Evolutionary conservation across 2,113 vertebrate species (phyloP).

Genomic region (Scolopax mira): DNA sequence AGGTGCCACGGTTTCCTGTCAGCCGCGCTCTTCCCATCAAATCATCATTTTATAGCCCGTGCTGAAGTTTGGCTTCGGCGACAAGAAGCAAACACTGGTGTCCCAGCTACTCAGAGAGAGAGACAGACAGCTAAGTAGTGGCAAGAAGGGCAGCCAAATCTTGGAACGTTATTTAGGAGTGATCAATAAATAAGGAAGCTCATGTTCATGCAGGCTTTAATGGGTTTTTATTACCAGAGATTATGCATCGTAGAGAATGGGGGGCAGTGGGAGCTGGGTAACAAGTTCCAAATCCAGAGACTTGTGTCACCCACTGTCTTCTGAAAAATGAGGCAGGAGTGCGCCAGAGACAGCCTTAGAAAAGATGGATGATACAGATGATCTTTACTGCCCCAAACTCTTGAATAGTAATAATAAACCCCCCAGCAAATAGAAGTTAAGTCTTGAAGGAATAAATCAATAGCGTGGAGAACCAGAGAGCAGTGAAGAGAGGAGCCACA

Average conservation of each 20-base stretch:
- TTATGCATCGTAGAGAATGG: not conserved
- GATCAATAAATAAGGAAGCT: conserved; percentile 20
- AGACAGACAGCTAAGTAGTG: not conserved
- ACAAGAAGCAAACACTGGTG: not conserved
- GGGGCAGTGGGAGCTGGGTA: not conserved
- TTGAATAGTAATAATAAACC: not conserved
- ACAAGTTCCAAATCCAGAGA: not conserved
- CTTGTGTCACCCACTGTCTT: not conserved
- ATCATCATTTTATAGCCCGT: not conserved
- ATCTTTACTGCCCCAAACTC: not conserved
- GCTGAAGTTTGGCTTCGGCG: not conserved
- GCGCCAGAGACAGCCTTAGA: not conserved
- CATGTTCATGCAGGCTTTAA: not conserved
- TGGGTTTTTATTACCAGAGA: not conserved
- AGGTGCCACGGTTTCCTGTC: not conserved
- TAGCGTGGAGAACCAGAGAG: rapidly evolving
- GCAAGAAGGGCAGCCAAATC: conserved; percentile 6
- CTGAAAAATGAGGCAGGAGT: not conserved
- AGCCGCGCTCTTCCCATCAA: not conserved
- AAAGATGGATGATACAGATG: not conserved
- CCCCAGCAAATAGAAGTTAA: not conserved
- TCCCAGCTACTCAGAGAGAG: not conserved
- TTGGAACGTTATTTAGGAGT: not conserved
- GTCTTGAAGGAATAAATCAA: not conserved
- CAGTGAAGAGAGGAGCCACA: not conserved